Percentiles rank a stretch among this genome's conserved stretches.
Conservation (phyloP, 2,113 vertebrate genomes). For the Aplodontia rufa region DNA sequence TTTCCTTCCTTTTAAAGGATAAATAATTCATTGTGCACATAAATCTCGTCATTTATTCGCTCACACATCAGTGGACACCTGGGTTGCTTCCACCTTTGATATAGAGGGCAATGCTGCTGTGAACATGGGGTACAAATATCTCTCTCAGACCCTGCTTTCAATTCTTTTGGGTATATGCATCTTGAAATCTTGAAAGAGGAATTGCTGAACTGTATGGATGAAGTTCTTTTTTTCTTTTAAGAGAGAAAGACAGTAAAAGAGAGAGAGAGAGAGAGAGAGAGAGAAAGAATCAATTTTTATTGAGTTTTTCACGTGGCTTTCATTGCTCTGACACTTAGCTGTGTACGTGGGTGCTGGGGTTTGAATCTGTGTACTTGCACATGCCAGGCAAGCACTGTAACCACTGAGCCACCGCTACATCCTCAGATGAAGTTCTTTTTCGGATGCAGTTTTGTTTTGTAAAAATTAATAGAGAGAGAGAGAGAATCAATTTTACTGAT, state of each 20-base stretch:
- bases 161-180: background rate
- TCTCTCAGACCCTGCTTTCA: background rate
- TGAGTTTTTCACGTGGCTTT: too few relatives aligned
- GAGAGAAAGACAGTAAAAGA: too few relatives aligned
- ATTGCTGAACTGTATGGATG: background rate
- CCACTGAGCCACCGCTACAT: too few relatives aligned
- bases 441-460: background rate
- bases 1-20: conserved; percentile 5
- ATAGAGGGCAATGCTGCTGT: background rate
- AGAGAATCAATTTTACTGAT: too few relatives aligned
- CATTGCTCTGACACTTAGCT: too few relatives aligned
- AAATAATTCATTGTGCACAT: background rate
- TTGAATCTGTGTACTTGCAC: too few relatives aligned
- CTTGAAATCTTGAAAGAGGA: background rate
- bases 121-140: background rate
- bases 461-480: too few relatives aligned
- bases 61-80: background rate
- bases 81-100: background rate
- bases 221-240: conserved; percentile 28
- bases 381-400: too few relatives aligned
- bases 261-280: too few relatives aligned
- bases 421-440: conserved; percentile 22
- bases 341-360: too few relatives aligned
- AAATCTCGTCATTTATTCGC: background rate
- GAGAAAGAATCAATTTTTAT: too few relatives aligned